phyloP scores from a whole-genome alignment of 1,140 invertebrate genomes.

The Triops longicaudatus region DNA sequence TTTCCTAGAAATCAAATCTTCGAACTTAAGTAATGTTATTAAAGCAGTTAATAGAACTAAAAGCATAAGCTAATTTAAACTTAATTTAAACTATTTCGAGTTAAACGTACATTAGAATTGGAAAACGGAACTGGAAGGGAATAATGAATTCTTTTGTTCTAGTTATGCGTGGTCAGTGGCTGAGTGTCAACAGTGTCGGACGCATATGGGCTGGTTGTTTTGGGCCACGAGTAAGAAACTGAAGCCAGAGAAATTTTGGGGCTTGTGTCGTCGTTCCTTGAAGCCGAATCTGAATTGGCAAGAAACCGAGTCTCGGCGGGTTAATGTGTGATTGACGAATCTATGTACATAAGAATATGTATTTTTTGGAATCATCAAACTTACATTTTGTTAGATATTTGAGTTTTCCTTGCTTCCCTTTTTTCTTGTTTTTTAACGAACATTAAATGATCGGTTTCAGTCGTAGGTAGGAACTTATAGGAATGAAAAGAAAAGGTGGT shows the following conservation, averaged over 20 bases:
- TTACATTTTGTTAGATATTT: too few relatives aligned
- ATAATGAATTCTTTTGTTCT: constrained; percentile 33
- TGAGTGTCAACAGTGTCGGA: constrained; percentile 53
- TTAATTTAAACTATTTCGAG: constrained; percentile 19
- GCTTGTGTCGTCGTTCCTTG: constrained; percentile 48
- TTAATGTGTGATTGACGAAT: constrained; percentile 35
- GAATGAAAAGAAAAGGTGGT: too few relatives aligned
- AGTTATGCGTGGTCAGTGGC: constrained; percentile 73
- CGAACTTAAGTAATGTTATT: too few relatives aligned
- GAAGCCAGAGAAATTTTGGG: constrained; percentile 61
- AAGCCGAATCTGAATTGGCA: constrained; percentile 35
- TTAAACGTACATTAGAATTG: constrained; percentile 12
- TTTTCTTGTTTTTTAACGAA: too few relatives aligned
- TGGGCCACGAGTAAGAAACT: constrained; percentile 51
- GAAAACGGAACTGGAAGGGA: constrained; percentile 16
- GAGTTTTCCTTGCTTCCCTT: too few relatives aligned
- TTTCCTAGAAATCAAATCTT: too few relatives aligned
- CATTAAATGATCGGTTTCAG: too few relatives aligned
- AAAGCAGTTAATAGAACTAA: too few relatives aligned
- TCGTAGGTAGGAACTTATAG: too few relatives aligned
- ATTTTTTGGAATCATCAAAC: too few relatives aligned
- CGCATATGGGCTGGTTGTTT: constrained; percentile 73
- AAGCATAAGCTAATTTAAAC: too few relatives aligned
- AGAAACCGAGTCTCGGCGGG: constrained; percentile 42
- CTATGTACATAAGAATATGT: too few relatives aligned